Percentiles rank a stretch among this genome's conserved stretches.
Evolutionary conservation across 2,797 vertebrate genomes (phyloP).

Genomic region (Sphenopsis melanotis): DNA sequence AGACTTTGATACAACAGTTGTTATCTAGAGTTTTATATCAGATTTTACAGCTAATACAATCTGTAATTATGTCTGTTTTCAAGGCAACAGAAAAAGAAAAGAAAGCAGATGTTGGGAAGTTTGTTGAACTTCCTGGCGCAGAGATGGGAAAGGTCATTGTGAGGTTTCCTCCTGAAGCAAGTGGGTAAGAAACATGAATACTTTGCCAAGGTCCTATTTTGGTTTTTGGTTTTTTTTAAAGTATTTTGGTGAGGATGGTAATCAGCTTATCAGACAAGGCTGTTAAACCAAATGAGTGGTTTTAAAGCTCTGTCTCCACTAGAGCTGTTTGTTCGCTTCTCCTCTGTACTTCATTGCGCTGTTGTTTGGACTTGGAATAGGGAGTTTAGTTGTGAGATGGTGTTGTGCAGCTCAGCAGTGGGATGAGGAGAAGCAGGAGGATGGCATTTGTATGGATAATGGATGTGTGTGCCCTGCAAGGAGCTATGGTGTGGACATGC

Average conservation of each 20-base stretch:
- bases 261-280: not conserved
- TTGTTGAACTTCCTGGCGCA: conserved; percentile 95
- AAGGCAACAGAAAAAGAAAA: conserved; percentile 91
- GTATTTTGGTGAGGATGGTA: not conserved
- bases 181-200: conserved; percentile 82
- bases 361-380: not conserved
- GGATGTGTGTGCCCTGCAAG: not conserved
- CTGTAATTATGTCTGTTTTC: conserved; percentile 2
- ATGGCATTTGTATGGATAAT: not conserved
- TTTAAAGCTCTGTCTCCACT: not conserved
- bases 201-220: not conserved
- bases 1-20: not conserved
- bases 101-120: conserved; percentile 92
- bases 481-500: not conserved
- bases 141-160: conserved; percentile 97
- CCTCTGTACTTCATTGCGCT: not conserved
- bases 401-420: not conserved
- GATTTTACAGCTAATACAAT: not conserved
- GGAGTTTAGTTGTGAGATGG: not conserved
- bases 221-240: not conserved
- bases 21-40: not conserved
- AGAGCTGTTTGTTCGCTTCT: not conserved
- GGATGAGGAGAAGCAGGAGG: not conserved
- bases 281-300: not conserved
- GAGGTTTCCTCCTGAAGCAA: conserved; percentile 96